These are phyloP conservation scores for Rutilus rutilus DNA, from an alignment of 2,113 vertebrate species.

Conservation along the genomic window DNA sequence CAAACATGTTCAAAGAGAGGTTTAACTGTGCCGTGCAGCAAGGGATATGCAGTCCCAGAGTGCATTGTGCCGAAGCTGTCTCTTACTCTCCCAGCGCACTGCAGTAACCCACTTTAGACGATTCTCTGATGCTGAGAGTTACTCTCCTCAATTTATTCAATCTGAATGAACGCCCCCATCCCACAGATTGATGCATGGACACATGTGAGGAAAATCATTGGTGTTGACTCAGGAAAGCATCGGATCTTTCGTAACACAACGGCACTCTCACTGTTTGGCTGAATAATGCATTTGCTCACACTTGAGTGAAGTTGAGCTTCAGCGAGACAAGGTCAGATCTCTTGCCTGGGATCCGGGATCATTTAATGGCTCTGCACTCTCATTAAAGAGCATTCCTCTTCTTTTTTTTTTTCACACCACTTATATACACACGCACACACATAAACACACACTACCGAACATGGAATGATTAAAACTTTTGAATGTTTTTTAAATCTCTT, in stretches of 20 bases:
- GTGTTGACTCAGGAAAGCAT: not conserved
- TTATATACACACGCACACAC: not conserved
- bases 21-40: constrained; percentile 41
- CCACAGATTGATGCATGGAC: not conserved
- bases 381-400: not conserved
- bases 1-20: constrained; percentile 39
- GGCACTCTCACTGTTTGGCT: not conserved
- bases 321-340: constrained; percentile 23
- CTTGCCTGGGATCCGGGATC: constrained; percentile 1
- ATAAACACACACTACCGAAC: too few relatives aligned
- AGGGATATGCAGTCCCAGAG: constrained; percentile 7
- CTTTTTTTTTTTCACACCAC: not conserved
- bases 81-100: constrained; percentile 2
- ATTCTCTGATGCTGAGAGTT: constrained; percentile 6
- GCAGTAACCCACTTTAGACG: constrained; percentile 28
- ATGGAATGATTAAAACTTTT: too few relatives aligned
- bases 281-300: not conserved
- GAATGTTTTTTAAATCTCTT: too few relatives aligned
- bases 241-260: not conserved
- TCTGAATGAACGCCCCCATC: not conserved
- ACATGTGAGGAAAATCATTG: not conserved
- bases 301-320: not conserved
- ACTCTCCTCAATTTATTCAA: constrained; percentile 3
- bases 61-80: constrained; percentile 22
- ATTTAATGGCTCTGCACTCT: not conserved